Evolutionary conservation across 1,140 invertebrate genomes (phyloP), one percentile per base, ranked within the genome.

Genomic region (Nasonia giraulti): DNA sequence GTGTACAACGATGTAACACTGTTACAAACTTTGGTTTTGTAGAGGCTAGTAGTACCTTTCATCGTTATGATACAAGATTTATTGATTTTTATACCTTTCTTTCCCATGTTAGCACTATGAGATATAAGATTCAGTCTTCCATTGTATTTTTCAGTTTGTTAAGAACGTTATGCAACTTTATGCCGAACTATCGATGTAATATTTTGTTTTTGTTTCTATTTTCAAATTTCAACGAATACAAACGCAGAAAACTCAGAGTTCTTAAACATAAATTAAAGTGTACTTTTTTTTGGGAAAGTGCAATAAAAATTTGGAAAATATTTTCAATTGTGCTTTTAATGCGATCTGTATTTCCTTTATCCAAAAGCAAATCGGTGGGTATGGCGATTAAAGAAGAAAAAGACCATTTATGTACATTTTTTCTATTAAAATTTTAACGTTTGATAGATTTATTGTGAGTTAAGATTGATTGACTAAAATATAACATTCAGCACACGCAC

Each of bases 231-330:
- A n/a, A n/a, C 10, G 69, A 80, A 80, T 62, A 75, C 12, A 80
- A 78, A 84, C 14, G 47, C 47, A 62, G 2, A 66, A 79, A 85
- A 73, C n/a, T 17, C n/a, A 47, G 20, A 77, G 80, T 82, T 82
- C 55, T 83, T 20, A 69, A 83, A 69, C 31, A 81, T 83, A 17
- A 40, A 86, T 8, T 81, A 87, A 90, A 89, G 86, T 91, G 89
- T 91, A 90, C 86, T 89, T 87, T 90, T 88, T 88, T 88, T 88
- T 90, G 90, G 90, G 90, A 90, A 91, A 91, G 90, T 91, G 89
- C 90, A 91, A 91, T 91, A 91, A 91, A 90, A 90, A 87, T 62
- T 62, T 62, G 55, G 55, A 62, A 62, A 62, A 62, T 62, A 62
- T n/a, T 62, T n/a, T 1, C 7, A 62, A 20, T 62, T n/a, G 40